Evolutionary conservation across 2,797 vertebrate genomes (phyloP).

Genomic region (Pempheris klunzingeri): DNA sequence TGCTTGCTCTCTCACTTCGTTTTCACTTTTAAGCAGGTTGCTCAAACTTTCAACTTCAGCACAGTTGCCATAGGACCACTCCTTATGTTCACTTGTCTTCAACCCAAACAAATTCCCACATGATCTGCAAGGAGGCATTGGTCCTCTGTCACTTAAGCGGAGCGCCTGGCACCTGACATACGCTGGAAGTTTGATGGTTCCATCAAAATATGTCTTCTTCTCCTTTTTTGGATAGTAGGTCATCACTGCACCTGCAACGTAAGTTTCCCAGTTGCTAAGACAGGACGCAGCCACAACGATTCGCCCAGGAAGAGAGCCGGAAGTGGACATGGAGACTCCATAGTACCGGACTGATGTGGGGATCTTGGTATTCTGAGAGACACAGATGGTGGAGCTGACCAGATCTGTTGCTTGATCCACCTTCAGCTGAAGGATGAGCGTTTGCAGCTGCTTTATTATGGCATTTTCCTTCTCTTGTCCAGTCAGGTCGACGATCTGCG

Average conservation of each 20-base stretch:
- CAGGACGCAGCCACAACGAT: slow-evolving; percentile 31
- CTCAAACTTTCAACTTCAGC: slow-evolving; percentile 63
- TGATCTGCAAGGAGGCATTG: background rate
- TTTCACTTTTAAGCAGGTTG: slow-evolving; percentile 32
- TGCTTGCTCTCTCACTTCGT: accelerated
- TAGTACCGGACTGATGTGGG: slow-evolving; percentile 14
- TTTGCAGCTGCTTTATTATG: accelerated
- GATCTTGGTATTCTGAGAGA: background rate
- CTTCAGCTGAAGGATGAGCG: accelerated
- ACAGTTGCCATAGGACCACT: slow-evolving; percentile 25
- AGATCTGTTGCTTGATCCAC: accelerated
- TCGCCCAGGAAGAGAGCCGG: accelerated
- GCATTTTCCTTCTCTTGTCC: background rate
- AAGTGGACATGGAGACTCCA: slow-evolving; percentile 54
- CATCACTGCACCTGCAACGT: slow-evolving; percentile 51
- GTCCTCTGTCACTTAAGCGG: accelerated
- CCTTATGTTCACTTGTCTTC: accelerated
- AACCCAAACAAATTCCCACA: slow-evolving; percentile 57
- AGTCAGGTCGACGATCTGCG: background rate
- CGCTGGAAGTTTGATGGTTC: slow-evolving; percentile 20
- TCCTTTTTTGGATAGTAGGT: accelerated
- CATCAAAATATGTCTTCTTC: background rate
- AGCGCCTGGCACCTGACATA: background rate
- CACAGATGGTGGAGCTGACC: slow-evolving; percentile 16
- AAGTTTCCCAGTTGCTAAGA: slow-evolving; percentile 16